Percentiles rank a stretch among this genome's conserved stretches.
phyloP scores from a whole-genome alignment of 1,140 invertebrate species.

The Brachystomella parvula region DNA sequence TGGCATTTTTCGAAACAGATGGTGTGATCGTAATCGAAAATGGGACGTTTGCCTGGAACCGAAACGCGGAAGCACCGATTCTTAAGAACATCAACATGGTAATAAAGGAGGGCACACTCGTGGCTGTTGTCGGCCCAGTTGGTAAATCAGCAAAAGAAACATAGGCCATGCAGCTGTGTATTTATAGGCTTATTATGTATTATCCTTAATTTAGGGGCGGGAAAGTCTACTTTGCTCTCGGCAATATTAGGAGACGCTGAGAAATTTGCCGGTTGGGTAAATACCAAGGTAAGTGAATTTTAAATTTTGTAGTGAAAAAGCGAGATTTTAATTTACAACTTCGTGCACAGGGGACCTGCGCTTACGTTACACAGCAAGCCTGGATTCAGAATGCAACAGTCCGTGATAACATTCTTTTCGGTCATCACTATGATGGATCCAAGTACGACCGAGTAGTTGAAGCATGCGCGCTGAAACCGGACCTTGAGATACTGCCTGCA shows the following conservation, averaged over 20 bases:
- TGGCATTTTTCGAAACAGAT: conserved; percentile 47
- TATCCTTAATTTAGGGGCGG: conserved; percentile 27
- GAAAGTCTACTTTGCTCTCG: conserved; percentile 33
- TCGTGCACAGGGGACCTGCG: conserved; percentile 33
- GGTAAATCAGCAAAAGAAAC: conserved; percentile 73
- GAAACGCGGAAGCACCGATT: conserved; percentile 37
- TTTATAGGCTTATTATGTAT: conserved; percentile 77
- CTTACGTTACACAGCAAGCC: conserved; percentile 49
- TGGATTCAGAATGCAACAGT: conserved; percentile 75
- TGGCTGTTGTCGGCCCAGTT: conserved; percentile 49
- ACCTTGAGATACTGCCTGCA: conserved; percentile 76
- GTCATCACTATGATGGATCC: conserved; percentile 51
- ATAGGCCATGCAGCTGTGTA: conserved; percentile 77
- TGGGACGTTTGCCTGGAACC: conserved; percentile 64
- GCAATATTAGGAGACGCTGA: conserved; percentile 34
- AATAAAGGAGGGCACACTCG: conserved; percentile 44
- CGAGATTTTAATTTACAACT: conserved; percentile 48
- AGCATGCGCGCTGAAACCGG: conserved; percentile 71
- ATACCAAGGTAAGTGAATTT: too few species aligned
- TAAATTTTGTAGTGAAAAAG: conserved; percentile 54
- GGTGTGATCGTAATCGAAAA: conserved; percentile 67
- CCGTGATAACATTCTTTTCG: conserved; percentile 79
- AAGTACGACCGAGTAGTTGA: conserved; percentile 55
- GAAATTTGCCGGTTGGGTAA: background rate
- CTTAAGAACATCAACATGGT: conserved; percentile 41